These are phyloP conservation scores for Bellardia pandia DNA, from an alignment of 2,888 invertebrate genomes.

Conservation along the genomic window DNA sequence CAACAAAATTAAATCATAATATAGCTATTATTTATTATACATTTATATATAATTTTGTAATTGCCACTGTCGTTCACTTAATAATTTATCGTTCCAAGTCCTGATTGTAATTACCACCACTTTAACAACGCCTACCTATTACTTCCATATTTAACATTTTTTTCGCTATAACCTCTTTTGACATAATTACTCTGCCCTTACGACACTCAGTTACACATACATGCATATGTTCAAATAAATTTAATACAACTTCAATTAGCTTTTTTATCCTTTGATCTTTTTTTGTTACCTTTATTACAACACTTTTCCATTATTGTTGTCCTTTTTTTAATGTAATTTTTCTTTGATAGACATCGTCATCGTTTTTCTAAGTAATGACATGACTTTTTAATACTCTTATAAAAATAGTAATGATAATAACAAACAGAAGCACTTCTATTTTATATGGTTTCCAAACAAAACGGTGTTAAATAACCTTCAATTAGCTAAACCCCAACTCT, in stretches of 20 bases:
- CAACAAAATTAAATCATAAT: conserved; percentile 4
- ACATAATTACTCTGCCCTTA: conserved; percentile 29
- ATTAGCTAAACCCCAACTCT: conserved; percentile 31
- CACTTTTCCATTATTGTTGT: conserved; percentile 36
- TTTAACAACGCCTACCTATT: background rate
- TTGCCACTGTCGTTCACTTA: background rate
- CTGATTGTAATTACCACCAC: conserved; percentile 42
- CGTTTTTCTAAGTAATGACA: conserved; percentile 64
- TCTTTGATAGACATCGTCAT: conserved; percentile 39
- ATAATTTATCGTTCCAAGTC: conserved; percentile 14
- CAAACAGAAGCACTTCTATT: conserved; percentile 19
- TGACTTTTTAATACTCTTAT: conserved; percentile 69
- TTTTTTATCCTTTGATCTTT: conserved; percentile 67
- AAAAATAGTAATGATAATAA: conserved; percentile 22
- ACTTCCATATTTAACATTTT: background rate
- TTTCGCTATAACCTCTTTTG: conserved; percentile 18
- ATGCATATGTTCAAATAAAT: conserved; percentile 40
- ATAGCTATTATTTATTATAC: conserved; percentile 1
- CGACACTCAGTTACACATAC: background rate
- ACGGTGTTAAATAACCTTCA: conserved; percentile 66
- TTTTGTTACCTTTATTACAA: conserved; percentile 25
- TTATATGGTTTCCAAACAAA: conserved; percentile 58
- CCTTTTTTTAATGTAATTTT: conserved; percentile 1
- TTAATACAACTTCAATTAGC: conserved; percentile 66
- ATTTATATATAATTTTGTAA: background rate